Evolutionary conservation across 2,888 invertebrate genomes (phyloP), one percentile per base, ranked within the genome.

Genomic region (Nemotelus nigrinus): DNA sequence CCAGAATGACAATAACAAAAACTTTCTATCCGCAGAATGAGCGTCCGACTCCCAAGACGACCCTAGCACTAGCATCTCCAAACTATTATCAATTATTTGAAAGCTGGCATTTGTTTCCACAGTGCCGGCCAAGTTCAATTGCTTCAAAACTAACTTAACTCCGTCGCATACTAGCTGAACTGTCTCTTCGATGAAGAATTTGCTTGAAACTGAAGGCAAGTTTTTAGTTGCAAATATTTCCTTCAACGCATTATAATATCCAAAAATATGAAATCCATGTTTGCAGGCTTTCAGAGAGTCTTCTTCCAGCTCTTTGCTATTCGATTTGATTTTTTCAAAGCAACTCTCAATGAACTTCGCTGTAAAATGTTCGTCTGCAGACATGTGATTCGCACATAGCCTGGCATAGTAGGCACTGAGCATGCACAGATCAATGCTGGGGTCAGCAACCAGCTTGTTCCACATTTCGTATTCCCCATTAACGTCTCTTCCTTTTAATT

Each of bases 1-100:
- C 94, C 94, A 95, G 82, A 94, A 91, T 82, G 93, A 93, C 82
- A 93, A 91, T 8, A 93, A 87, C 77, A 94, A 88, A 80, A 92
- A 89, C 87, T 93, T 93, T 82, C 93, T 90, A 60, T 91, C 88
- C 39, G 91, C 83, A 10, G 58, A 43, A 50, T 78, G 82, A 82
- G 85, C 84, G 5, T 80, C 80, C 0, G 77, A 77, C 60, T 82
- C 81, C 77, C 84, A 83, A 5, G 83, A 84, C 77, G 90, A 90
- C 71, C 87, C 85, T 71, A 83, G 83, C 60, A 94, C 90, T 60
- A 91, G 87, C 78, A 89, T 85, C 81, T 92, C 89, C 74, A 95
- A 89, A 82, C 94, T 93, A 78, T 91, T 89, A 82, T 91, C 93
- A 89, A 95, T 94, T 85, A 93, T 92, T 71, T 93, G 92, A 85